Percentiles rank a stretch among this genome's conserved stretches.
Evolutionary conservation across 2,888 invertebrate species (phyloP).

Genomic region (Limnephilus auricula): DNA sequence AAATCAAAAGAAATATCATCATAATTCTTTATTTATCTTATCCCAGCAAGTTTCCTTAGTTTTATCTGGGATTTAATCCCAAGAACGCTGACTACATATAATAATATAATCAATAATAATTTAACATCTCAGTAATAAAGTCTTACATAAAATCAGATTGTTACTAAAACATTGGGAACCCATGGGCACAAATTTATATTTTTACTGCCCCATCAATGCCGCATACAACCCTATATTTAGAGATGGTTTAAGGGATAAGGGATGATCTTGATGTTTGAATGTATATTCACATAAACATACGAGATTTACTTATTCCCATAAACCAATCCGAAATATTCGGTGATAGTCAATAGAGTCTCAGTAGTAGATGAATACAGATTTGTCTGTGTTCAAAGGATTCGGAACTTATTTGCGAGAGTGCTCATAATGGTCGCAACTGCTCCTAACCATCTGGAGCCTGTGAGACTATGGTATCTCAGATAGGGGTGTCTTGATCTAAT

Average conservation of each 20-base stretch:
- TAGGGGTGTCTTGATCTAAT: too few species aligned
- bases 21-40: not conserved
- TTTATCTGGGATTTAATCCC: not conserved
- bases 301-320: not conserved
- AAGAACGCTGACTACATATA: not conserved
- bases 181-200: slow-evolving; percentile 5
- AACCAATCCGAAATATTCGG: not conserved
- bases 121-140: not conserved
- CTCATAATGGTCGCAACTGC: too few species aligned
- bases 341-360: too few species aligned
- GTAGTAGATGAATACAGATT: too few species aligned
- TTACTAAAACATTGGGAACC: slow-evolving; percentile 23
- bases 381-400: too few species aligned
- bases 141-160: slow-evolving; percentile 5
- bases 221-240: not conserved
- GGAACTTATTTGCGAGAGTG: too few species aligned
- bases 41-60: not conserved
- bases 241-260: not conserved
- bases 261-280: not conserved
- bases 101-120: not conserved
- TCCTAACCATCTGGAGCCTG: too few species aligned
- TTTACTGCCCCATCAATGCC: slow-evolving; percentile 17
- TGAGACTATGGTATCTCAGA: too few species aligned
- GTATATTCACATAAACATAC: not conserved
- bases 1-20: not conserved